Percentiles rank a stretch among this genome's conserved stretches.
Conservation (phyloP, 1,140 invertebrate genomes). For the Neodiprion virginianus region DNA sequence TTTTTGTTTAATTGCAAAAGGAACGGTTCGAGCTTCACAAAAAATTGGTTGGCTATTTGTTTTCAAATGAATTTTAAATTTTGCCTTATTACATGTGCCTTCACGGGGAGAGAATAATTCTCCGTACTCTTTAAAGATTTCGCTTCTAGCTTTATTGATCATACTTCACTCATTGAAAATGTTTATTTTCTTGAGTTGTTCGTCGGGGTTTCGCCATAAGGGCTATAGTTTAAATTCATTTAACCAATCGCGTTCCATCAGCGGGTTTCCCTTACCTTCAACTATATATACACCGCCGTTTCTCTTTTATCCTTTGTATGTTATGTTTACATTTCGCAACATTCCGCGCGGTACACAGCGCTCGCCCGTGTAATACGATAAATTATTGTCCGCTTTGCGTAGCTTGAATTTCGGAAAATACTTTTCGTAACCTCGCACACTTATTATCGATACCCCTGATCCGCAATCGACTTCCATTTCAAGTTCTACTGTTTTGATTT, state of each 20-base stretch:
- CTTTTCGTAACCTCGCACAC: slow-evolving; percentile 8
- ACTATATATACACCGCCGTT: slow-evolving; percentile 8
- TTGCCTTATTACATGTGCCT: slow-evolving; percentile 14
- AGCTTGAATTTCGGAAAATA: slow-evolving; percentile 10
- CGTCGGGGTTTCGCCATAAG: not conserved
- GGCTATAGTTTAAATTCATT: slow-evolving; percentile 2
- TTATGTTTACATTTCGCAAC: slow-evolving; percentile 12
- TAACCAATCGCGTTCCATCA: slow-evolving; percentile 16
- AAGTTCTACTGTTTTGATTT: slow-evolving; percentile 4
- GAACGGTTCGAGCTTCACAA: slow-evolving; percentile 36
- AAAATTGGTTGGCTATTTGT: slow-evolving; percentile 1
- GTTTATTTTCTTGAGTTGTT: no score
- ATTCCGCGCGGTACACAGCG: slow-evolving; percentile 10
- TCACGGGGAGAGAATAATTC: slow-evolving; percentile 11
- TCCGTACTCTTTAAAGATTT: slow-evolving; percentile 17
- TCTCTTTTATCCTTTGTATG: not conserved
- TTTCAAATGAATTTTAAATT: slow-evolving; percentile 10
- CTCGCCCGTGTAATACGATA: slow-evolving; percentile 12
- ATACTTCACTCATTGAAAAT: slow-evolving; percentile 7
- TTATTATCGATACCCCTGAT: slow-evolving; percentile 14
- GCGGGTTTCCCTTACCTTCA: slow-evolving; percentile 10
- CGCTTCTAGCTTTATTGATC: not conserved
- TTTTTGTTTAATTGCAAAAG: slow-evolving; percentile 48
- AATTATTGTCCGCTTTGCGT: not conserved
- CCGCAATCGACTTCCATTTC: slow-evolving; percentile 18